Evolutionary conservation across 2,113 vertebrate species (phyloP).

Genomic region (Varanus salvator): DNA sequence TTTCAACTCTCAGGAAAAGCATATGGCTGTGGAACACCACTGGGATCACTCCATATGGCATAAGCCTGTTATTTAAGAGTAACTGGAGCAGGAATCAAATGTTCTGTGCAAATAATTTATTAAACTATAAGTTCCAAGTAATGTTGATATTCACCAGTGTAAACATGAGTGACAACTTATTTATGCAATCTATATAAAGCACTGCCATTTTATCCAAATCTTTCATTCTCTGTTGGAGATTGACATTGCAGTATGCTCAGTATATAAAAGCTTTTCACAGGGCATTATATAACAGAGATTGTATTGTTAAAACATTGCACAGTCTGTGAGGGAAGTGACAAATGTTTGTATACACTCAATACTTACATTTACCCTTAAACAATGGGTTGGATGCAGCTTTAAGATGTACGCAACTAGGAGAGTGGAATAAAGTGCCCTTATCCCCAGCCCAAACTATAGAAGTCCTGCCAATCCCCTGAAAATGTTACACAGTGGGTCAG

Average conservation of each 20-base stretch:
- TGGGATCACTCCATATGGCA: background rate
- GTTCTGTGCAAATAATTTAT: slow-evolving; percentile 69
- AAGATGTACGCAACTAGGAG: background rate
- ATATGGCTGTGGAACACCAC: background rate
- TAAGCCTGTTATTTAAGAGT: background rate
- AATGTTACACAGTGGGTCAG: background rate
- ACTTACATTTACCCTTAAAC: slow-evolving; percentile 45
- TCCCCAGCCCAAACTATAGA: background rate
- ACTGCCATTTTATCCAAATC: slow-evolving; percentile 62
- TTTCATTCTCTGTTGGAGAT: slow-evolving; percentile 51
- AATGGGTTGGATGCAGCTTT: background rate
- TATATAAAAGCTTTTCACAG: slow-evolving; percentile 42
- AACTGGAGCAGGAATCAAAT: background rate
- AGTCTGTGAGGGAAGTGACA: slow-evolving; percentile 38
- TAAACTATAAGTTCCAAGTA: slow-evolving; percentile 60
- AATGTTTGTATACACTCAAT: slow-evolving; percentile 41
- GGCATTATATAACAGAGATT: slow-evolving; percentile 39
- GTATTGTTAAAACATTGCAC: slow-evolving; percentile 43
- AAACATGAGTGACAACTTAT: slow-evolving; percentile 42
- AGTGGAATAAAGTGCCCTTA: background rate
- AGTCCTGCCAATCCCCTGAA: background rate
- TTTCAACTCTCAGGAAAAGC: background rate
- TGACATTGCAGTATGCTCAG: slow-evolving; percentile 28
- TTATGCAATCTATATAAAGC: slow-evolving; percentile 56
- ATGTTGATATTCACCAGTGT: slow-evolving; percentile 44